Conservation (phyloP, 2,113 vertebrate genomes). For the Alectura lathami region DNA sequence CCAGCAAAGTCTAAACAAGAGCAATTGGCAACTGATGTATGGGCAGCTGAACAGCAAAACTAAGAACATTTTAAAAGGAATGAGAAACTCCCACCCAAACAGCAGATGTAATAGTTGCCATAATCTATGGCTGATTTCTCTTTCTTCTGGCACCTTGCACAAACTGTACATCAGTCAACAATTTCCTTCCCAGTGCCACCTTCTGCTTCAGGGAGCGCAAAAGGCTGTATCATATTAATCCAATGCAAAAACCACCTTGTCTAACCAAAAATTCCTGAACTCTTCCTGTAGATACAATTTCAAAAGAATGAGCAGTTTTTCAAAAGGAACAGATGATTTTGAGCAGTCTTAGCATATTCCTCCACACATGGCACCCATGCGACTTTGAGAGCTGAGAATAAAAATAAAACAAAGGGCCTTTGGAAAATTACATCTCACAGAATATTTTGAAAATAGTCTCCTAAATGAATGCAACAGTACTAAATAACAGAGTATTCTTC, state of each 20-base stretch:
- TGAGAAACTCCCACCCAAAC: background rate
- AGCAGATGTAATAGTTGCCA: background rate
- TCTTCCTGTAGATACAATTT: background rate
- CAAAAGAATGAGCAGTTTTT: conserved; percentile 5
- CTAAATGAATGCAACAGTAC: background rate
- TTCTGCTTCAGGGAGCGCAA: background rate
- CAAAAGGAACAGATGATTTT: background rate
- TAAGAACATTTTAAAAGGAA: background rate
- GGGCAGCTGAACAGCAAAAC: background rate
- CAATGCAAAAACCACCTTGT: background rate
- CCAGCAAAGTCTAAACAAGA: background rate
- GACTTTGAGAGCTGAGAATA: background rate
- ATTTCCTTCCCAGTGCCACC: background rate
- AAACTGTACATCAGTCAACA: background rate
- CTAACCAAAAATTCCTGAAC: background rate
- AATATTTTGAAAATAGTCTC: background rate
- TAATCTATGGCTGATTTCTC: background rate
- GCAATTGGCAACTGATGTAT: background rate
- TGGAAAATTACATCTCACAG: background rate
- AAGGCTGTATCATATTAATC: background rate
- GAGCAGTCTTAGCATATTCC: background rate
- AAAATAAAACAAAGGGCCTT: background rate
- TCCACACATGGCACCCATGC: background rate
- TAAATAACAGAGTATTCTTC: background rate
- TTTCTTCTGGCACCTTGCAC: background rate